Base-by-base conservation (phyloP, 2,113 vertebrate genomes). In the Prinia subflava region DNA sequence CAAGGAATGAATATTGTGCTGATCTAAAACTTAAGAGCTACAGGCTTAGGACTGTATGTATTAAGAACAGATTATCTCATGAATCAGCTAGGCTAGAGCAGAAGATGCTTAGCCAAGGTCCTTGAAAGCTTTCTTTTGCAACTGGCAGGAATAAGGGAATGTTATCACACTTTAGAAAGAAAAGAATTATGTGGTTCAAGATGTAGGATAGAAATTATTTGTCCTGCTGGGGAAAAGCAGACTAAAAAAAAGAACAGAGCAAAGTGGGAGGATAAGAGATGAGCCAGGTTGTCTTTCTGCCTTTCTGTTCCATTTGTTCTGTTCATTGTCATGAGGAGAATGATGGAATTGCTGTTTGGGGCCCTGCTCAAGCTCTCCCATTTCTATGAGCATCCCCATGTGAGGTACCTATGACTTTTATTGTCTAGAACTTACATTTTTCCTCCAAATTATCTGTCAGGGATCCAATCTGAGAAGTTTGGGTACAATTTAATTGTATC, bases 41-140 rank as follows among this genome's bases (percentile, higher is more conserved):
- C 69, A 84, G 65, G 41, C 20, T 93, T 90, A 88, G 80, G 57
- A 56, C 79, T 90, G 64, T 89, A 64, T 89, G 41, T 78, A 90
- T 94, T 93, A 96, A 89, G 69, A 93, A 74, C 76, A 93, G 83
- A 96, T 95, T 93, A 89, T 90, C 41, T 95, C 90, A 78, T 84
- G 92, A 94, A 92, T 94, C 92, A 95, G 52, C 59, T 76, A 68
- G 69, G 24, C 64, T 94, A 78, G 46, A 89, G 57, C 20, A 85
- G 84, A 91, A 89, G 88, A 88, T 71, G 55, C 90, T 92, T 97
- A 75, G 75, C 71, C 49, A 62, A 87, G 75, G 33, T 79, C 49
- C 65, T 90, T 81, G 76, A 86, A 92, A 81, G 46, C 64, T 92
- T 92, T 86, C 39, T 75, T 96, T 89, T 90, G 50, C 76, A 88